Base-by-base conservation (phyloP, 2,797 vertebrate genomes). In the Xyrichtys novacula region DNA sequence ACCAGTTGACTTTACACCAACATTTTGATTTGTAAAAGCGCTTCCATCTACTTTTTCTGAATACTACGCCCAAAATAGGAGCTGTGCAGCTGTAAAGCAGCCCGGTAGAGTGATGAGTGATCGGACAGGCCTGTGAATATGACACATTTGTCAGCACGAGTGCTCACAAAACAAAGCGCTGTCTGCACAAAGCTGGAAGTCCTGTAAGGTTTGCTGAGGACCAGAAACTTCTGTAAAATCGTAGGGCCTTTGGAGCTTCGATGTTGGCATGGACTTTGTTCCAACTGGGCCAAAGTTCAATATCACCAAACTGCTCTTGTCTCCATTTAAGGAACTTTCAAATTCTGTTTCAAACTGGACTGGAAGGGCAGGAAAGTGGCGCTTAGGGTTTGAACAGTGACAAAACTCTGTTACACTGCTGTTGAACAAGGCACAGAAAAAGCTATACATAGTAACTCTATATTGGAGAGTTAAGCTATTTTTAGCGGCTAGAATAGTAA, bases 381-480 rank as follows among this genome's bases (percentile, higher is more conserved):
- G 50, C 34, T n/a, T 16, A 52, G 67, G 52, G 22, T 6, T 56
- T 8, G 14, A 38, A 63, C 14, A 44, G 38, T 25, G 32, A 26
- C 6, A 60, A 49, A 73, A 38, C 58, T 74, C 32, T 38, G 59
- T 49, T 25, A 26, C 15, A 80, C 64, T 14, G 14, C 32, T 34
- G 56, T 68, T 78, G 25, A 80, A 84, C 84, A 85, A 77, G 25
- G 38, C 56, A 62, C 49, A 59, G 44, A 65, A 50, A 54, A 46
- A 50, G 31, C 32, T 68, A 87, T 87, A 88, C 86, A 88, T 88
- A 86, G 73, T 20, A 81, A 70, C 31, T 58, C 55, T 56, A 36
- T 54, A 74, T 71, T n/a, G 58, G 34, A 48, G 39, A n/a, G 31
- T 46, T 62, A 58, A 47, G 55, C 19, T 50, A 28, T 59, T 65